Conservation (phyloP, 2,113 vertebrate species). For the Neodon shergylaensis region DNA sequence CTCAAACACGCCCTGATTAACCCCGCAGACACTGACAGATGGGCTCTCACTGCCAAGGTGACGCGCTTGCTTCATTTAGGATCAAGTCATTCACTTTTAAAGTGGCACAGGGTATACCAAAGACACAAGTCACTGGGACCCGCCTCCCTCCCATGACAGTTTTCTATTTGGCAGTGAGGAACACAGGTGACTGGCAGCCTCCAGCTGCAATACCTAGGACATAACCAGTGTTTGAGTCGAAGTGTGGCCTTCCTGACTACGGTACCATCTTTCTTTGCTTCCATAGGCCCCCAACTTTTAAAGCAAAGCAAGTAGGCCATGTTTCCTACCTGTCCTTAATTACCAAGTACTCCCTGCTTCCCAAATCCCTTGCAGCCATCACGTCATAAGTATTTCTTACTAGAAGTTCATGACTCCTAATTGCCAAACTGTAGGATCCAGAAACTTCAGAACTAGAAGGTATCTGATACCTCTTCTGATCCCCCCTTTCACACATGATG, state of each 20-base stretch:
- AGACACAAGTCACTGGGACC: not conserved
- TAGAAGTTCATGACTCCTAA: not conserved
- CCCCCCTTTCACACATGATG: not conserved
- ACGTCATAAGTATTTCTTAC: not conserved
- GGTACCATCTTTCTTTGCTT: slow-evolving; percentile 14
- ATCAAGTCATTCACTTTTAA: not conserved
- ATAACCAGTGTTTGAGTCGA: not conserved
- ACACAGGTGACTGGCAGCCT: not conserved
- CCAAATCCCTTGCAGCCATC: not conserved
- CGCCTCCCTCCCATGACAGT: not conserved
- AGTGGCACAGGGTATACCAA: not conserved
- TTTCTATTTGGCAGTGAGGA: not conserved
- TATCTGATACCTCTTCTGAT: not conserved
- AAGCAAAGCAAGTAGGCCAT: not conserved
- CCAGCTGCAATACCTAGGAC: not conserved
- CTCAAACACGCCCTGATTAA: slow-evolving; percentile 2
- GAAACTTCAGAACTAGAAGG: not conserved
- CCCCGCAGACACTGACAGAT: not conserved
- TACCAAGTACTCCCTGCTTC: not conserved
- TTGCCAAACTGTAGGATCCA: not conserved
- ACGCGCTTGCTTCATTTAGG: not conserved
- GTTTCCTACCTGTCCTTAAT: not conserved
- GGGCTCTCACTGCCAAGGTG: not conserved
- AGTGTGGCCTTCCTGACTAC: not conserved
- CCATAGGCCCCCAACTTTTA: not conserved